Evolutionary conservation across 2,797 vertebrate genomes (phyloP).

Genomic region (Zalophus californianus): DNA sequence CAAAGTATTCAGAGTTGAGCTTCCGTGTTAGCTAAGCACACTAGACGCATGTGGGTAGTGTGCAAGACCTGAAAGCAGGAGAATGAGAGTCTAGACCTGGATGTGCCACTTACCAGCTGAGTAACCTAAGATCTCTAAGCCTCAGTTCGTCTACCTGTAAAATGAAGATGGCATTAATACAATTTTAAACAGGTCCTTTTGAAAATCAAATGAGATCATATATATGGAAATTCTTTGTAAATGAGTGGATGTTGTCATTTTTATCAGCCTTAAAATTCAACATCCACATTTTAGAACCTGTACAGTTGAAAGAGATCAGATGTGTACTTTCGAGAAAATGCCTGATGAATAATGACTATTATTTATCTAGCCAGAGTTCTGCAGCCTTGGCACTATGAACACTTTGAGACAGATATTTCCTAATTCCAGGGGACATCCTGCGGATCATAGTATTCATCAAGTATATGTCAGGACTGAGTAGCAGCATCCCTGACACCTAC

Average conservation of each 20-base stretch:
- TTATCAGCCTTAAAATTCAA: background rate
- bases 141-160: background rate
- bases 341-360: background rate
- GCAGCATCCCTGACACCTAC: background rate
- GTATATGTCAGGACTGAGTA: background rate
- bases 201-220: background rate
- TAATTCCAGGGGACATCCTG: background rate
- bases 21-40: background rate
- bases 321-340: background rate
- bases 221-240: background rate
- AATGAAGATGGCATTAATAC: background rate
- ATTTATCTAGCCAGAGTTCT: background rate
- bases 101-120: background rate
- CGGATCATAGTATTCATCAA: no score
- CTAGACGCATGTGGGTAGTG: fast-evolving
- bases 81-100: background rate
- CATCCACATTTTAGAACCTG: background rate
- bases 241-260: background rate
- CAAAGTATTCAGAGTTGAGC: background rate
- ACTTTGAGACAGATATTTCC: background rate
- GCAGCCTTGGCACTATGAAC: background rate
- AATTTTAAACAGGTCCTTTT: background rate
- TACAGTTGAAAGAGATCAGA: background rate
- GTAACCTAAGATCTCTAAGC: background rate
- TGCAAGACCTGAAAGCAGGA: background rate